Percentiles rank a stretch among this genome's conserved stretches.
These are phyloP conservation scores for Anagyrus pseudococci DNA, from an alignment of 2,888 invertebrate species.

Conservation along the genomic window DNA sequence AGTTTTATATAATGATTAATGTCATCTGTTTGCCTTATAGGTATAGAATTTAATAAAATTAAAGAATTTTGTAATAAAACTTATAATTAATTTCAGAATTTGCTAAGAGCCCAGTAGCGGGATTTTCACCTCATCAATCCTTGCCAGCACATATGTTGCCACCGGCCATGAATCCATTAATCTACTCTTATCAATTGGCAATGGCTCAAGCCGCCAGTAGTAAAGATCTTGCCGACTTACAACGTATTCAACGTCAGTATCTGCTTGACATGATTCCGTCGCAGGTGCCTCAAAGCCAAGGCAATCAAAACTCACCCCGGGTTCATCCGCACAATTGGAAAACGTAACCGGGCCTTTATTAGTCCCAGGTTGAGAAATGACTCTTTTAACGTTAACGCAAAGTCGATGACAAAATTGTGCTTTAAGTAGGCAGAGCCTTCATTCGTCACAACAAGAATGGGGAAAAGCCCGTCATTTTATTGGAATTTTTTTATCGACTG, in stretches of 20 bases:
- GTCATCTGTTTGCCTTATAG: neutral
- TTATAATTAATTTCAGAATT: conserved; percentile 50
- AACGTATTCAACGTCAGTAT: conserved; percentile 91
- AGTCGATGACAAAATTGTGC: too few species aligned
- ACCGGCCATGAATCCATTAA: conserved; percentile 87
- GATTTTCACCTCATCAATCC: conserved; percentile 67
- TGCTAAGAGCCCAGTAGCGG: conserved; percentile 56
- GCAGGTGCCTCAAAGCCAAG: conserved; percentile 62
- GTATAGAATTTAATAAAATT: neutral
- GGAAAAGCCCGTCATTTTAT: neutral
- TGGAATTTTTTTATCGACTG: conserved; percentile 16
- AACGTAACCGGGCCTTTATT: conserved; percentile 64
- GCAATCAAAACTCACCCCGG: conserved; percentile 59
- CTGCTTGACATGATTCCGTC: conserved; percentile 94
- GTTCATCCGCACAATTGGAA: conserved; percentile 68
- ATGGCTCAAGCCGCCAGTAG: conserved; percentile 76
- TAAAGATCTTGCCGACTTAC: conserved; percentile 75
- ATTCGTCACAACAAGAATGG: neutral
- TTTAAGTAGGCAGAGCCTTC: neutral
- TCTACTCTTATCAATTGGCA: conserved; percentile 88
- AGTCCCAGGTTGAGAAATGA: conserved; percentile 19
- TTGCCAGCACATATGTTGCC: conserved; percentile 83
- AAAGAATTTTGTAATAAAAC: neutral
- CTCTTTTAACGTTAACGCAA: neutral
- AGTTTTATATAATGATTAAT: conserved; percentile 33